Evolutionary conservation across 2,797 vertebrate species (phyloP).

Genomic region (Hirundo rustica): DNA sequence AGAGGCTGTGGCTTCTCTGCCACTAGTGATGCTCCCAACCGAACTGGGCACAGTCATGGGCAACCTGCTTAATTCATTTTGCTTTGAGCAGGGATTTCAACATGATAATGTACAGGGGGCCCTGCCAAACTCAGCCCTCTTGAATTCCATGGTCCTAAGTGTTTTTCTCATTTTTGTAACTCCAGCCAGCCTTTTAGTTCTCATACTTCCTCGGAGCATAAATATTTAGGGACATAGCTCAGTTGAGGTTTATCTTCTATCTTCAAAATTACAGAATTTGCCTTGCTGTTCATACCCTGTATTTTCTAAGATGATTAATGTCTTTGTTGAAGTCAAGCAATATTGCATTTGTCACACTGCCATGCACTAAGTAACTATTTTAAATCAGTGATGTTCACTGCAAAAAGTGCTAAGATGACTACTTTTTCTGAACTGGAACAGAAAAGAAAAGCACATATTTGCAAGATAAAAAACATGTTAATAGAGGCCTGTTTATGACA

Average conservation of each 20-base stretch:
- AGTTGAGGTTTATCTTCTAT: not conserved
- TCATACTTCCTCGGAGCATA: not conserved
- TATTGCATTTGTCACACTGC: not conserved
- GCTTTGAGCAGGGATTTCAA: not conserved
- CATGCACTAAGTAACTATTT: not conserved
- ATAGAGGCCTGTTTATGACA: conserved; percentile 7
- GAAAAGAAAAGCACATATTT: not conserved
- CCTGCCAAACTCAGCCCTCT: not conserved
- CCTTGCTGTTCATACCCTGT: not conserved
- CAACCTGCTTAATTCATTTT: not conserved
- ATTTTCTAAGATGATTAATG: not conserved
- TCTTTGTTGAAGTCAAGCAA: not conserved
- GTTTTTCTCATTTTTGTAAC: not conserved
- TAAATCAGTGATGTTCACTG: not conserved
- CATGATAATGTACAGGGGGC: not conserved
- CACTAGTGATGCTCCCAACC: not conserved
- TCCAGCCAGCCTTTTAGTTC: not conserved
- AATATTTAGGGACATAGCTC: not conserved
- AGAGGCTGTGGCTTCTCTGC: not conserved
- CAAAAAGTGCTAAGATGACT: not conserved
- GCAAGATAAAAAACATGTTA: not conserved
- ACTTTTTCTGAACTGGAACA: not conserved
- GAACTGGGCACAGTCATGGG: accelerated
- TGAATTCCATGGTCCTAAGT: not conserved
- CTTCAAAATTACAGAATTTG: not conserved